These are phyloP conservation scores for Xerus inauris DNA, from an alignment of 2,113 vertebrate species.

Conservation along the genomic window DNA sequence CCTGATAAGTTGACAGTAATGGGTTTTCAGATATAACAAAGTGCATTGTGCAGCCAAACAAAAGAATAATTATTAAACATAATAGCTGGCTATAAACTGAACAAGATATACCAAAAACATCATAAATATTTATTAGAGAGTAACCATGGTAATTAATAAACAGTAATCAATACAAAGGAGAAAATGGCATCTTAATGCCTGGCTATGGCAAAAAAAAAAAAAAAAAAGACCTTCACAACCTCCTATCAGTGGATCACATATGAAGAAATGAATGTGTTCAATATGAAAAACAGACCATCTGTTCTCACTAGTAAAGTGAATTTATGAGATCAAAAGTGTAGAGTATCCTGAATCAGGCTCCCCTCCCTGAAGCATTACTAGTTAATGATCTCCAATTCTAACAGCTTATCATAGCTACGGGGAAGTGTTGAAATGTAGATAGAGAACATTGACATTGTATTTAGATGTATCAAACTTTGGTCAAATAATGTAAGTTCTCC, in stretches of 20 bases:
- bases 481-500: not conserved
- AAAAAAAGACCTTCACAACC: not conserved
- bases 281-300: not conserved
- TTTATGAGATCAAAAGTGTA: not conserved
- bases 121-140: conserved; percentile 78
- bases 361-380: not conserved
- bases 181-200: conserved; percentile 22
- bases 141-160: conserved; percentile 73
- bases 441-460: not conserved
- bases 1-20: conserved; percentile 56
- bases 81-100: conserved; percentile 57
- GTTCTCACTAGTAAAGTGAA: not conserved
- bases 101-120: not conserved
- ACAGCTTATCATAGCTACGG: not conserved
- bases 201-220: not conserved
- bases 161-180: not conserved
- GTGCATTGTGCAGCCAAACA: conserved; percentile 47
- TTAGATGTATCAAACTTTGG: not conserved
- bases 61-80: conserved; percentile 63
- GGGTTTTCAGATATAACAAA: conserved; percentile 36
- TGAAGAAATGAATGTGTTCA: not conserved
- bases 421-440: not conserved
- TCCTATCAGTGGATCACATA: not conserved
- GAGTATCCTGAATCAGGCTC: not conserved
- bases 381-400: not conserved